Evolutionary conservation across 2,113 vertebrate species (phyloP).

Genomic region (Cyphomyrus plagiostoma): DNA sequence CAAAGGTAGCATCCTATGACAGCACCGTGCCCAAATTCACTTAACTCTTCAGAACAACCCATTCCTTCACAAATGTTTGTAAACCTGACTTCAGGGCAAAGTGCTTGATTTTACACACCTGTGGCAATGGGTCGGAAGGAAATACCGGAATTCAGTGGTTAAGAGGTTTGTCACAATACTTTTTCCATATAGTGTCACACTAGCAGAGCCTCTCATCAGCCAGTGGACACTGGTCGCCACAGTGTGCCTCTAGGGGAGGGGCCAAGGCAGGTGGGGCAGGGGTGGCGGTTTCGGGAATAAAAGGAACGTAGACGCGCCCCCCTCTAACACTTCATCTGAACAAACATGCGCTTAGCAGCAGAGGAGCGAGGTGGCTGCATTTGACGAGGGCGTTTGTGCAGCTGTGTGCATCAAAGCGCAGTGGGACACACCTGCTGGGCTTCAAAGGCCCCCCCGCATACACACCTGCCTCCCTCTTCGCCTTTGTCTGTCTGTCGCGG

Average conservation of each 20-base stretch:
- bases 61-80: no score
- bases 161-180: no score
- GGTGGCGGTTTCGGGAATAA: not conserved
- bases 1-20: no score
- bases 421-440: slow-evolving; percentile 27
- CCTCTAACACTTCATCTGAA: not conserved
- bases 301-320: not conserved
- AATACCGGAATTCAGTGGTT: no score
- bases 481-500: not conserved
- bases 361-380: not conserved
- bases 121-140: no score
- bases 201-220: not conserved
- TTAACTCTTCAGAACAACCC: no score
- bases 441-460: slow-evolving; percentile 22
- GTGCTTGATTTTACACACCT: no score
- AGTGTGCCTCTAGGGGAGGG: not conserved
- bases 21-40: no score
- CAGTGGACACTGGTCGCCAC: not conserved
- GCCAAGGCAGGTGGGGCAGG: not conserved
- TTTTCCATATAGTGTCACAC: not conserved
- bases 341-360: not conserved
- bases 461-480: slow-evolving; percentile 23
- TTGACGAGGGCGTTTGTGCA: slow-evolving; percentile 20
- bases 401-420: slow-evolving; percentile 18
- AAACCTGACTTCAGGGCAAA: no score